Evolutionary conservation across 2,113 vertebrate genomes (phyloP).

Genomic region (Merops nubicus): DNA sequence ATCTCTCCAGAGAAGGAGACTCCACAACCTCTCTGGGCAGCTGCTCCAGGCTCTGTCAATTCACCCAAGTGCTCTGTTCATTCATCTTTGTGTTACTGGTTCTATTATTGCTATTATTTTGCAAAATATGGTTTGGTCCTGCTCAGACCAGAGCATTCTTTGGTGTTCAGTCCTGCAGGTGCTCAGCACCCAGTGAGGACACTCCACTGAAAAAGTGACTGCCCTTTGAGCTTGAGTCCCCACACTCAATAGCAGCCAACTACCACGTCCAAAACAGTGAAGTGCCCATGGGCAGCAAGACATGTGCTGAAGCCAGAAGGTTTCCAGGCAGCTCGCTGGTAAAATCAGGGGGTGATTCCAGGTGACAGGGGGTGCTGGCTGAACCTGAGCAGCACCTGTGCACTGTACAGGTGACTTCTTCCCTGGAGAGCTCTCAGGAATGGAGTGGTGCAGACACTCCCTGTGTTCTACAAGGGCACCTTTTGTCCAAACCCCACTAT

Average conservation of each 20-base stretch:
- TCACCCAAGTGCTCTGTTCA: too few species aligned
- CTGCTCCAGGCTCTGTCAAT: too few species aligned
- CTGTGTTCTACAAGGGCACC: background rate
- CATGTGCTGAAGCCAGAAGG: background rate
- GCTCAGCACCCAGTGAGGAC: background rate
- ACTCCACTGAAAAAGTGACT: background rate
- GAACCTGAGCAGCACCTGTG: background rate
- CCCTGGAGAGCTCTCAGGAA: background rate
- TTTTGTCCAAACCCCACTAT: background rate
- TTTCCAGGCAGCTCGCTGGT: background rate
- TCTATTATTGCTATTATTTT: background rate
- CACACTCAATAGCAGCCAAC: background rate
- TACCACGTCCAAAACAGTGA: accelerated
- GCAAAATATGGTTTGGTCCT: background rate
- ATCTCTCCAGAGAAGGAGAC: background rate
- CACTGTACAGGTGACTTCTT: background rate
- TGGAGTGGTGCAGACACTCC: accelerated
- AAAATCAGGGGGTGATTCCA: background rate
- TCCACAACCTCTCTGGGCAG: background rate
- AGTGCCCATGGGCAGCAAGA: background rate
- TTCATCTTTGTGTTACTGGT: background rate
- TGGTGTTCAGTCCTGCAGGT: background rate
- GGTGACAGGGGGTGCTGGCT: background rate
- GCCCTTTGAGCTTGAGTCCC: background rate
- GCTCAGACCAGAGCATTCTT: background rate